phyloP scores from a whole-genome alignment of 2,888 invertebrate genomes.

The Linnaemya tessellans region DNA sequence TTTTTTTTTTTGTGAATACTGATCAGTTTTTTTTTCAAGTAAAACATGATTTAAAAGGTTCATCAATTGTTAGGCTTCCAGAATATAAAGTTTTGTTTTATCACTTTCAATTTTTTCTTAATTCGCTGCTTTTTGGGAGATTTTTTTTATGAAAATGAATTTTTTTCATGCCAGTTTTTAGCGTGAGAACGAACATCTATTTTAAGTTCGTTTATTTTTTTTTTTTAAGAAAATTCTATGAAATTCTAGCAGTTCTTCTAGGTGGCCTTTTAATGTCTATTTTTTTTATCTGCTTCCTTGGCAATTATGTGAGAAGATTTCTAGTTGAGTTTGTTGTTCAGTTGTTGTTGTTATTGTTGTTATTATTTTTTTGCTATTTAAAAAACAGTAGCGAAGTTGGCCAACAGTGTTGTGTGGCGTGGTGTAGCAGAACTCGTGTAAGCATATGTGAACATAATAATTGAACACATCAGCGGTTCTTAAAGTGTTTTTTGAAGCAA shows the following conservation, averaged over 20 bases:
- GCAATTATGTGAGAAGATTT: slow-evolving; percentile 57
- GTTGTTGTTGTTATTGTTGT: background rate
- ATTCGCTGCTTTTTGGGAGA: slow-evolving; percentile 51
- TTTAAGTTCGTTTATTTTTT: slow-evolving; percentile 4
- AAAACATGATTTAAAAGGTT: slow-evolving; percentile 64
- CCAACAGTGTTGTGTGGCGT: slow-evolving; percentile 28
- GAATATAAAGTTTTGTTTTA: slow-evolving; percentile 70
- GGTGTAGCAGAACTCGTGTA: slow-evolving; percentile 25
- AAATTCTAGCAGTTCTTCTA: slow-evolving; percentile 41
- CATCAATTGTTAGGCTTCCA: slow-evolving; percentile 56
- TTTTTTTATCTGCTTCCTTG: slow-evolving; percentile 32
- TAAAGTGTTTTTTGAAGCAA: slow-evolving; percentile 1
- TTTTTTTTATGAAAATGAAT: slow-evolving; percentile 47
- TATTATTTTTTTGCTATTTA: background rate
- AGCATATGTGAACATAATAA: slow-evolving; percentile 37
- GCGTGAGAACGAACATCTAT: slow-evolving; percentile 62
- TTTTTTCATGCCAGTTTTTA: slow-evolving; percentile 38
- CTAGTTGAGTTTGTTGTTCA: slow-evolving; percentile 37
- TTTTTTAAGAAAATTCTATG: background rate
- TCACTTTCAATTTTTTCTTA: slow-evolving; percentile 76
- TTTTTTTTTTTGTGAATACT: slow-evolving; percentile 24
- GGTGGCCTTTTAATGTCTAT: slow-evolving; percentile 59
- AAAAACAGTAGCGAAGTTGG: slow-evolving; percentile 37
- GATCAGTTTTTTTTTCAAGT: slow-evolving; percentile 34
- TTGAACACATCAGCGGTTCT: slow-evolving; percentile 3